Base-by-base conservation (phyloP, 2,888 invertebrate species). In the Selenia dentaria region DNA sequence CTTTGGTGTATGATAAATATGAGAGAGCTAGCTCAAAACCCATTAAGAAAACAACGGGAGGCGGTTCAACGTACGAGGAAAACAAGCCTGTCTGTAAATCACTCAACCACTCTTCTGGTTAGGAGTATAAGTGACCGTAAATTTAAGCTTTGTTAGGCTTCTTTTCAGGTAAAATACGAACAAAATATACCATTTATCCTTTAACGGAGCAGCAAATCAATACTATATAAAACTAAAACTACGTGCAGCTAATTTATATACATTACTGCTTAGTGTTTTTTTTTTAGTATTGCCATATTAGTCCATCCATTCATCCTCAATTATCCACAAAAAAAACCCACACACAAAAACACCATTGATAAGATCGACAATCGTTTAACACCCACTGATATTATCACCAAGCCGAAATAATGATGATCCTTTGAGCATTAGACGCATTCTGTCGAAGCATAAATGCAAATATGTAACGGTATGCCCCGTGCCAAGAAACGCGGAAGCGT, bases 401-500 rank as follows among this genome's bases (percentile, higher is more conserved):
- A 43, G 33, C 32, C 27, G 43, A 58, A 51, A 59, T 62, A 64
- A 47, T 61, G 57, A 69, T 59, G 62, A 63, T 55, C 51, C 51
- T 40, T 28, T 35, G 44, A 51, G 54, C 57, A 59, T 55, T 57
- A 56, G 54, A 47, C 46, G 46, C 46, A 51, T 49, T 63, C 62
- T 59, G 54, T 64, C 47, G 55, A 60, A n/a, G 57, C 53, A 65
- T 70, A 73, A n/a, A 78, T 75, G 73, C 65, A 73, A 72, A 81
- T 68, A 54, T 59, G 65, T 79, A 83, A 78, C 77, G 73, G 79
- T 73, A 66, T 60, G 64, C 60, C 56, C 62, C 58, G 64, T 60
- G 64, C 63, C 59, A 67, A 74, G 79, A 82, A 83, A 85, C 77
- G 83, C 85, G 83, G 83, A 83, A 86, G 75, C 67, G 65, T 70